Base-by-base conservation (phyloP, 2,888 invertebrate genomes). In the Scaptodrosophila latifasciaeformis region DNA sequence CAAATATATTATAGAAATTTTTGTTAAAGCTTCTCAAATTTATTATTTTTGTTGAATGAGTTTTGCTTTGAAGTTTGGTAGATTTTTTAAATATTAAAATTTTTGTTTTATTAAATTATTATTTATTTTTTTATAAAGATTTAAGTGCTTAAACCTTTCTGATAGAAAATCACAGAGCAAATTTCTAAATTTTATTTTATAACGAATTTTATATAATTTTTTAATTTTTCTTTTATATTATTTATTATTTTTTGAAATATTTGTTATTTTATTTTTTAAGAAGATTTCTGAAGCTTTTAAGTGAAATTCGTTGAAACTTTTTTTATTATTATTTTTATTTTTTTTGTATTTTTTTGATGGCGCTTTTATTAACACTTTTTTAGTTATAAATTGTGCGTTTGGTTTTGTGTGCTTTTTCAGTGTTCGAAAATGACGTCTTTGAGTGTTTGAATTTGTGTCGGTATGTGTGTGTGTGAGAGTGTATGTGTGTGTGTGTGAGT, bases 121-220 rank as follows among this genome's bases (percentile, higher is more conserved):
- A 46, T 62, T 57, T 50, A 46, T 57, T 52, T 37, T n/a, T 56
- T 61, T 51, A 59, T 59, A 55, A 55, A 67, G 64, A 72, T 65
- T 71, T 40, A 19, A 69, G 53, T 48, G 31, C 45, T 51, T 79
- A 79, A 76, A 76, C 75, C 80, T 67, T 76, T 79, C 80, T 58
- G 75, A 76, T 74, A 79, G 77, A 76, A 79, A 81, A 81, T 81
- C 81, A 81, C 81, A 81, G 81, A 80, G 82, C 74, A 74, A 82
- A 82, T 80, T 72, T 78, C 70, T 76, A 75, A 74, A 65, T 58
- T 57, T 70, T 57, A 59, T 53, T 49, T 3, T 24, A 5, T 24
- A 24, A 53, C 61, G 57, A 54, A 35, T 46, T 54, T 53, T 37
- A 37, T 37, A 18, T 37, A 18, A 10, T 10, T 19, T 46, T 44